Evolutionary conservation across 2,113 vertebrate genomes (phyloP).

Genomic region (Herpetotheres cachinnans): DNA sequence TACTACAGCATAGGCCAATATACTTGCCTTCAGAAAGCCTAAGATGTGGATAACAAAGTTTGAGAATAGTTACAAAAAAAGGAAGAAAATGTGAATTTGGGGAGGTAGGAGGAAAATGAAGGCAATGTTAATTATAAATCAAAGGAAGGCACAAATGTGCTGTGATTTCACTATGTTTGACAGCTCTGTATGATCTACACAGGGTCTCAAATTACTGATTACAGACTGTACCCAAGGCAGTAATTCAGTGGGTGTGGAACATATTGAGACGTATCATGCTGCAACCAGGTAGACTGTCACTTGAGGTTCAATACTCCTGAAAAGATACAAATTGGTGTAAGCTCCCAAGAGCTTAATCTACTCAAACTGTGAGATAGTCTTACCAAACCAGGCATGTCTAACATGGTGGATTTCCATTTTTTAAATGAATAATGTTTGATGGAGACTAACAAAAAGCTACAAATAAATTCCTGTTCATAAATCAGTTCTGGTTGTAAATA

Average conservation of each 20-base stretch:
- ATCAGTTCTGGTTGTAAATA: not conserved
- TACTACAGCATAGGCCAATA: conserved; percentile 47
- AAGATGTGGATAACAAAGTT: conserved; percentile 48
- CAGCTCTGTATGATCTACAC: not conserved
- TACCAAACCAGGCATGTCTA: not conserved
- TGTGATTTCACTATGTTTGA: not conserved
- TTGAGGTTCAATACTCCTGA: not conserved
- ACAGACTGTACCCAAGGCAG: not conserved
- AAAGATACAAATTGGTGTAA: not conserved
- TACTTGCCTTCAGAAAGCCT: conserved; percentile 46
- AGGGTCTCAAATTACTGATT: not conserved
- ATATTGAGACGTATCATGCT: not conserved
- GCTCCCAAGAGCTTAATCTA: not conserved
- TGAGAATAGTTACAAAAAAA: not conserved
- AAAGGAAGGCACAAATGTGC: not conserved
- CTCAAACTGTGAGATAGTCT: not conserved
- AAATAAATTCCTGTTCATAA: not conserved
- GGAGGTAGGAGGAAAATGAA: not conserved
- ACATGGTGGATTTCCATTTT: not conserved
- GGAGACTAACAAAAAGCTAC: not conserved
- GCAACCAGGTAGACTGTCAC: not conserved
- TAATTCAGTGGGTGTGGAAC: not conserved
- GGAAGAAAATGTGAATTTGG: conserved; percentile 21
- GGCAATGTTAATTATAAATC: not conserved
- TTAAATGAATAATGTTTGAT: not conserved